These are phyloP conservation scores for Columbina picui DNA, from an alignment of 2,113 vertebrate species.

Conservation along the genomic window DNA sequence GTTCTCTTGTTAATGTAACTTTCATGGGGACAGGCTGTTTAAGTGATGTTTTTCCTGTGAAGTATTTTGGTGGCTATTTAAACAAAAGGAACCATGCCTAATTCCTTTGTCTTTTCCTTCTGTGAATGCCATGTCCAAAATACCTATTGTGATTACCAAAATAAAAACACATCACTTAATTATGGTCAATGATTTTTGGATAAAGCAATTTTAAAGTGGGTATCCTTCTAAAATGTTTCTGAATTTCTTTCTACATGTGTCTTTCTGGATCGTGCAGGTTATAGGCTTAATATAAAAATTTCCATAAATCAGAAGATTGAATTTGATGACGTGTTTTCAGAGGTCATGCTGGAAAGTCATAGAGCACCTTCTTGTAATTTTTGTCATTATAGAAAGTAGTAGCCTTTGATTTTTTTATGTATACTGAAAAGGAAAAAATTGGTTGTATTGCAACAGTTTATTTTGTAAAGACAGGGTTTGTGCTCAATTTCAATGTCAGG, in stretches of 20 bases:
- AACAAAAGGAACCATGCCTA: not conserved
- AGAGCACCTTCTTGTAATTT: not conserved
- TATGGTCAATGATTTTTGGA: not conserved
- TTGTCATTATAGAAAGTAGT: not conserved
- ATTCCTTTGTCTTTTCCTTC: not conserved
- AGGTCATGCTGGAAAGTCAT: not conserved
- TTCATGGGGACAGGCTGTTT: not conserved
- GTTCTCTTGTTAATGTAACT: not conserved
- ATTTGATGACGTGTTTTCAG: not conserved
- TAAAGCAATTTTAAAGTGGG: not conserved
- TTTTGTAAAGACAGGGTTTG: not conserved
- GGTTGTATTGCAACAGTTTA: not conserved
- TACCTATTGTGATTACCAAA: not conserved
- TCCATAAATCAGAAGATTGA: not conserved
- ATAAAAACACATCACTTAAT: not conserved
- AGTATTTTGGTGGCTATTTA: not conserved
- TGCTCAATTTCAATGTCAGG: not conserved
- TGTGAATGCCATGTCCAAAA: not conserved
- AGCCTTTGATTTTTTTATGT: not conserved
- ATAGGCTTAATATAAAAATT: not conserved
- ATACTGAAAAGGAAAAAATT: not conserved
- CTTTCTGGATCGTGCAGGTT: not conserved
- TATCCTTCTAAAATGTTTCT: not conserved
- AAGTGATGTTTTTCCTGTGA: not conserved
- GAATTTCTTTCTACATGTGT: not conserved